Percentiles rank a stretch among this genome's conserved stretches.
Conservation (phyloP, 2,888 invertebrate genomes). For the Volucella bombylans region DNA sequence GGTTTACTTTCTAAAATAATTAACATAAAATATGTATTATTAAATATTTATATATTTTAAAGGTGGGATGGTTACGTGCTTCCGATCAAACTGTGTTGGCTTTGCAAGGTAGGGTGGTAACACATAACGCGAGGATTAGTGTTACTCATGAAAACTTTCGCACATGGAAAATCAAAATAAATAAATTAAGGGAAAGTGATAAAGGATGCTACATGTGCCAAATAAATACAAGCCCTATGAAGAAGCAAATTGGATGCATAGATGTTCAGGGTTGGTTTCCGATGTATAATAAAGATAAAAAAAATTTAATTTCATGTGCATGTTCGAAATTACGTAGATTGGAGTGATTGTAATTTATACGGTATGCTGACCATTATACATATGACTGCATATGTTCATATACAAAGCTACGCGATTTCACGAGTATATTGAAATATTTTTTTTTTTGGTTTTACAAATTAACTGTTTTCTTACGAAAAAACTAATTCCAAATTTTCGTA, state of each 20-base stretch:
- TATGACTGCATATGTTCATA: no score
- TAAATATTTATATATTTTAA: slow-evolving; percentile 75
- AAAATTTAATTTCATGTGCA: neutral
- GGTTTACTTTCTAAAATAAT: slow-evolving; percentile 74
- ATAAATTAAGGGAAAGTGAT: slow-evolving; percentile 91
- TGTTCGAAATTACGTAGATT: neutral
- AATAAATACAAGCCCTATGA: slow-evolving; percentile 94
- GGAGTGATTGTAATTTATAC: no score
- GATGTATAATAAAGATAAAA: neutral
- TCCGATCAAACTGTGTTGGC: slow-evolving; percentile 95
- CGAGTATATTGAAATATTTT: no score
- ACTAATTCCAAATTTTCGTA: no score
- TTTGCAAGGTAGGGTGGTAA: slow-evolving; percentile 91
- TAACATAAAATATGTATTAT: neutral
- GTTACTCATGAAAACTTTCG: slow-evolving; percentile 91
- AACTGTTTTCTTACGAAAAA: no score
- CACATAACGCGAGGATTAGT: slow-evolving; percentile 91
- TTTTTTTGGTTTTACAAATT: no score
- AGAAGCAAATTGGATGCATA: slow-evolving; percentile 92
- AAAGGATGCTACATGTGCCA: slow-evolving; percentile 96
- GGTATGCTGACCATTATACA: no score
- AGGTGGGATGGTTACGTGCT: slow-evolving; percentile 95
- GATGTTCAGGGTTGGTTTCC: slow-evolving; percentile 90
- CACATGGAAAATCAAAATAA: slow-evolving; percentile 93
- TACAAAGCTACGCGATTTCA: no score